A percentile compares a stretch with the other conserved stretches of the same genome.
These are phyloP conservation scores for Simalia tracyae DNA, from an alignment of 2,797 vertebrate genomes.

Conservation along the genomic window DNA sequence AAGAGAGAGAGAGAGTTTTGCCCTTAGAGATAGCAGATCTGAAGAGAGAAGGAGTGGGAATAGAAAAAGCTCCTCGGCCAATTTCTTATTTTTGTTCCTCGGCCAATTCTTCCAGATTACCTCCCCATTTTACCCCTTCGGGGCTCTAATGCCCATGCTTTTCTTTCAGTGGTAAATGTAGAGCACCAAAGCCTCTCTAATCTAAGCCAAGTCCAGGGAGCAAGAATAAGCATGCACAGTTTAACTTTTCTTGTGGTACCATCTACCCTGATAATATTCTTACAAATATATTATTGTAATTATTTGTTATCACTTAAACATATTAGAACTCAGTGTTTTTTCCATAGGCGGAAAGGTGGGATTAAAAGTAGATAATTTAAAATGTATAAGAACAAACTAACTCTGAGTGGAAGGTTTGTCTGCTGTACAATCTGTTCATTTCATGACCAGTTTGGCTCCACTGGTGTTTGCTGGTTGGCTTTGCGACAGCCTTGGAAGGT, in stretches of 20 bases:
- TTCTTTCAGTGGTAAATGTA: background rate
- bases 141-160: too few relatives aligned
- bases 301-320: background rate
- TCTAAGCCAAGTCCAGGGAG: background rate
- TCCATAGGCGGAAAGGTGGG: background rate
- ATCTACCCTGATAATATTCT: too few relatives aligned
- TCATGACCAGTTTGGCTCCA: background rate
- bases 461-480: rapidly evolving
- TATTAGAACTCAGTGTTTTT: background rate
- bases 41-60: background rate
- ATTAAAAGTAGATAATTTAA: background rate
- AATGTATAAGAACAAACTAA: background rate
- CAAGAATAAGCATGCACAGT: background rate
- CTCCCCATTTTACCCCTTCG: background rate
- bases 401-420: background rate
- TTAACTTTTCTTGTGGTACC: background rate
- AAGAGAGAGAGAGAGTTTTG: background rate
- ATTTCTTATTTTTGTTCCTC: background rate
- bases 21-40: background rate
- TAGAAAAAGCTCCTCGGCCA: background rate
- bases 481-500: background rate
- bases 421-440: background rate
- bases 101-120: background rate
- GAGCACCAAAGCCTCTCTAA: background rate
- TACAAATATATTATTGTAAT: background rate